Evolutionary conservation across 2,888 invertebrate species (phyloP), one percentile per base, ranked within the genome.

Genomic region (Scaptomyza cyrtandrae): DNA sequence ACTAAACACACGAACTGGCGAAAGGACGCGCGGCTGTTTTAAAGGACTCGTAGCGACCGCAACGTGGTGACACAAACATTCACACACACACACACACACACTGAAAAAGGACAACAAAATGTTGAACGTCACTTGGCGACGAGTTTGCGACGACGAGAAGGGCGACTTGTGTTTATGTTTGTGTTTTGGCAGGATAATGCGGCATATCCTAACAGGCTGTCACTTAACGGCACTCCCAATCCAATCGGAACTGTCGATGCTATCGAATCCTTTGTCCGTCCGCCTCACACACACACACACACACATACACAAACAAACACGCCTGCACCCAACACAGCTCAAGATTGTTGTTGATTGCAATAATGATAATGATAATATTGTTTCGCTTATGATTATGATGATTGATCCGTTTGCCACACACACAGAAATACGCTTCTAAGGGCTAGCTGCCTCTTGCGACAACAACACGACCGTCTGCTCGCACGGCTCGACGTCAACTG

Each of bases 401-500:
- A 49, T 52, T 75, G 45, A 46, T 24, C 24, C 24, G 24, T 24
- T 29, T 37, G 41, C 10, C 71, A 68, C 48, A 41, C 7, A 14
- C 33, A 33, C 10, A 33, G 1, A 33, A 10, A 10, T 24, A 53
- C 66, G 46, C 27, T 13, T 16, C 45, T 33, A 19, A 44, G 6
- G 13, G 33, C 46, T 66, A 35, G 72, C 35, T 66, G 46, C 27
- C 52, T 53, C 29, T 60, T 66, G 78, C 80, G 69, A 85, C 80
- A 70, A 74, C 81, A 89, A 91, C 90, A 89, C 92, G 90, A 92
- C 92, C 92, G 91, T 90, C 90, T 90, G 87, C 92, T 90, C 88
- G 90, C 89, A 90, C 89, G 88, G 92, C 91, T 92, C 90, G 92
- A 90, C 91, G 90, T 90, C 89, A 91, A 92, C 92, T 92, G 89